These are phyloP conservation scores for Periophthalmus modestus DNA, from an alignment of 2,113 vertebrate species.

Conservation along the genomic window DNA sequence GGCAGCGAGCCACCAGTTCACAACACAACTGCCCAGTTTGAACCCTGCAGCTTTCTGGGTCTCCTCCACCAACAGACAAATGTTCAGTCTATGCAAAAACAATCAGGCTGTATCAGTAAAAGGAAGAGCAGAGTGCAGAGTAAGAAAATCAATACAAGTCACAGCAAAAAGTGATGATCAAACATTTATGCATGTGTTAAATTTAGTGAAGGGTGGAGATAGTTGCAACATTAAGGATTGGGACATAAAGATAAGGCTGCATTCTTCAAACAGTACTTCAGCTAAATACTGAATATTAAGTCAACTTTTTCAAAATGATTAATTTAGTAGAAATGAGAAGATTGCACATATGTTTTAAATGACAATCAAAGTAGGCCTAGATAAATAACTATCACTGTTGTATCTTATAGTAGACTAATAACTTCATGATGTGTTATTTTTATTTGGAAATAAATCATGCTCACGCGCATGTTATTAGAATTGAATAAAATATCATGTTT, in stretches of 20 bases:
- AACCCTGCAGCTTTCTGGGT: not conserved
- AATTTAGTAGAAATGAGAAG: too few species aligned
- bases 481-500: not conserved
- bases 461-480: too few species aligned
- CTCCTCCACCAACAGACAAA: not conserved
- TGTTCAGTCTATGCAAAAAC: not conserved
- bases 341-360: too few species aligned
- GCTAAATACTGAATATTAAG: too few species aligned
- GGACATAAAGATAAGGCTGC: too few species aligned
- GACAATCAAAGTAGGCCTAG: too few species aligned
- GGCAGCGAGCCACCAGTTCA: constrained; percentile 17
- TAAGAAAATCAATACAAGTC: not conserved
- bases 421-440: too few species aligned
- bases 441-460: too few species aligned
- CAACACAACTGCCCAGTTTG: constrained; percentile 14
- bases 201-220: not conserved
- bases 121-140: not conserved
- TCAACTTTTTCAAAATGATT: too few species aligned
- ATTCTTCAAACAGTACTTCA: too few species aligned
- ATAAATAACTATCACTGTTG: not conserved
- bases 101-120: not conserved
- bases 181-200: constrained; percentile 3
- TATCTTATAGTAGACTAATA: too few species aligned
- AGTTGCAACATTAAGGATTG: not conserved
- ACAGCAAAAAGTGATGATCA: not conserved